Conservation (phyloP, 2,888 invertebrate species). For the Papilio protenor region DNA sequence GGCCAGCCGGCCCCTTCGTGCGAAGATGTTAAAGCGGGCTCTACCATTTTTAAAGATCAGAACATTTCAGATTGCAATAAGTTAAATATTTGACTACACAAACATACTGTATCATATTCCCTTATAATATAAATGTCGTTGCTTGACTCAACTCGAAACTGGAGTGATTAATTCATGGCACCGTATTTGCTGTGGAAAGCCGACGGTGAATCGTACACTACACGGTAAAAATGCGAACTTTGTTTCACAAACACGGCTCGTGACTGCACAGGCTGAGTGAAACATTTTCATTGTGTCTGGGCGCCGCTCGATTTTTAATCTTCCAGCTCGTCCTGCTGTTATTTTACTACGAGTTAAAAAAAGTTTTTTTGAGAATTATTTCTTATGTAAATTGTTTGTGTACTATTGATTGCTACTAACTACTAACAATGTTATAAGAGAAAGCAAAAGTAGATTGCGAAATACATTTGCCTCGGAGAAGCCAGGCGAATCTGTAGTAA, state of each 20-base stretch:
- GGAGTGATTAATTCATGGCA: slow-evolving; percentile 69
- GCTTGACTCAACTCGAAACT: slow-evolving; percentile 60
- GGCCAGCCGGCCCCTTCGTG: too few species aligned
- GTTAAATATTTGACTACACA: background rate
- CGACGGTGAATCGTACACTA: slow-evolving; percentile 75
- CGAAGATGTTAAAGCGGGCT: too few species aligned
- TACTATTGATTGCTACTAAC: background rate
- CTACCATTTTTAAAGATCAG: too few species aligned
- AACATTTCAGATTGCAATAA: too few species aligned
- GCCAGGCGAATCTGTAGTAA: background rate
- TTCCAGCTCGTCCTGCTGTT: slow-evolving; percentile 71
- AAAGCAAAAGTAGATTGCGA: background rate
- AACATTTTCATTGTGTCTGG: slow-evolving; percentile 83
- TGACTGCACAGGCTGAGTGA: slow-evolving; percentile 77
- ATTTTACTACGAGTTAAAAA: slow-evolving; percentile 76
- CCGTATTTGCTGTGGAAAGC: slow-evolving; percentile 69
- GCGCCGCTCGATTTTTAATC: slow-evolving; percentile 83
- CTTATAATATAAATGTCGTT: background rate
- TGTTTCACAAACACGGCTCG: slow-evolving; percentile 81
- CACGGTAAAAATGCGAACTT: slow-evolving; percentile 77
- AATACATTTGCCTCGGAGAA: background rate
- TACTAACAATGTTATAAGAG: background rate
- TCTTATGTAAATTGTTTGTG: background rate
- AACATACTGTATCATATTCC: background rate
- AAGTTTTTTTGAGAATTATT: slow-evolving; percentile 45